Base-by-base conservation (phyloP, 2,888 invertebrate species). In the Autographa gamma region DNA sequence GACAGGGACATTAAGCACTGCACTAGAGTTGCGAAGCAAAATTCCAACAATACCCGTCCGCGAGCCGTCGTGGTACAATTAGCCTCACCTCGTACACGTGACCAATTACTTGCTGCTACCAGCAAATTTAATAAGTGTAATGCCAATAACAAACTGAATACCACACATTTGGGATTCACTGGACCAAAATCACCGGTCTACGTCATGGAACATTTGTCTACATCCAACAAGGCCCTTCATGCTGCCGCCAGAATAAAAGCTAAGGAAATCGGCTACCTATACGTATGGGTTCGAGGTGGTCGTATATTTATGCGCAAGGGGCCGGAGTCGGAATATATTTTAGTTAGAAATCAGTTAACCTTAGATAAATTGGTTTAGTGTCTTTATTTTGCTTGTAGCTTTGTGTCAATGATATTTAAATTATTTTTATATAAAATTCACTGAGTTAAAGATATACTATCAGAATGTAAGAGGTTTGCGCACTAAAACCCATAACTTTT, bases 171-270 rank as follows among this genome's bases (percentile, higher is more conserved):
- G 1, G 63, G 63, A 6, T 63, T 38, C 13, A 2, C 54, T 8
- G 63, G 54, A 4, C 63, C 54, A 9, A 63, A 63, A 38, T 16
- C 38, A 2, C 16, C 56, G 16, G 38, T 63, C 4, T 63, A 25
- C 25, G 4, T 56, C 0, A 63, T 19, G 6, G 34, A 56, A 56
- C 56, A 63, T 5, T 25, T 63, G 56, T 63, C 63, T 5, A 11
- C 56, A 25, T 52, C 48, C 5, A 16, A 63, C 34, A 54, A 8
- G 54, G 54, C 63, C 32, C 19, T 63, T 4, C 52, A 63, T 7
- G 63, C 63, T 14, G 63, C 63, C 1, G 38, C 63, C 4, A 56
- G 63, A 11, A 56, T 63, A 11, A 56, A 56, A 9, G 63, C 63
- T 1, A 63, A 56, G 16, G 63, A 63, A 25, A 13, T 56, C 14